A percentile compares a stretch with the other conserved stretches of the same genome.
phyloP scores from a whole-genome alignment of 2,888 invertebrate genomes.

The Ophioninae sp. region DNA sequence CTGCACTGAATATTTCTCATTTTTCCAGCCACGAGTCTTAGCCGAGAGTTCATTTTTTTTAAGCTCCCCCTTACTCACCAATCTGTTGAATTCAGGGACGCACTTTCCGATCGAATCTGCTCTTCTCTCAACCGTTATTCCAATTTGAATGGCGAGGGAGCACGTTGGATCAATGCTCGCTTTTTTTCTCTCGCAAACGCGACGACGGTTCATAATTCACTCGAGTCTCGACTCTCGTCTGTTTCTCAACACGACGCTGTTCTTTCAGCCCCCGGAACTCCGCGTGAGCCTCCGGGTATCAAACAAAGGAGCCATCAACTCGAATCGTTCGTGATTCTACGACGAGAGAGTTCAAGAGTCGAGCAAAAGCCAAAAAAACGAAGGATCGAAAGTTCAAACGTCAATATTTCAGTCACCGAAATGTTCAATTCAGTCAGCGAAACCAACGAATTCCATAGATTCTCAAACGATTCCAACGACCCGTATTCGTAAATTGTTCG shows the following conservation, averaged over 20 bases:
- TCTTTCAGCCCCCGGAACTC: not conserved
- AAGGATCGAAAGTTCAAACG: not conserved
- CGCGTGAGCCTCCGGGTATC: not conserved
- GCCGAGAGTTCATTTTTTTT: not conserved
- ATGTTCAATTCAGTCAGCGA: not conserved
- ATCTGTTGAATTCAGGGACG: constrained; percentile 7
- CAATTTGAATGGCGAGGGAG: constrained; percentile 15
- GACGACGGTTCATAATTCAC: constrained; percentile 49
- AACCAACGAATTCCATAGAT: not conserved
- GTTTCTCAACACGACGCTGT: constrained; percentile 42
- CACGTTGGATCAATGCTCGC: constrained; percentile 39
- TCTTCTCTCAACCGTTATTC: constrained; percentile 16
- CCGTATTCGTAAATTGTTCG: not conserved
- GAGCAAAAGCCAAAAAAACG: not conserved
- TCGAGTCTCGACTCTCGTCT: constrained; percentile 46
- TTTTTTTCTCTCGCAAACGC: constrained; percentile 21
- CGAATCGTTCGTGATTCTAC: not conserved
- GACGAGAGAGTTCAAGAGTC: not conserved
- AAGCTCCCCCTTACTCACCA: not conserved
- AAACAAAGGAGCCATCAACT: constrained; percentile 15
- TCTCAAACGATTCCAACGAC: not conserved
- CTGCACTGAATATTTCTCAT: constrained; percentile 18
- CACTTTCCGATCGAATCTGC: constrained; percentile 13
- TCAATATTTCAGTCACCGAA: not conserved
- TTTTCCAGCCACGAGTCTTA: not conserved